Percentiles rank a stretch among this genome's conserved stretches.
These are phyloP conservation scores for Psylliodes chrysocephalus DNA, from an alignment of 2,888 invertebrate species.

Conservation along the genomic window DNA sequence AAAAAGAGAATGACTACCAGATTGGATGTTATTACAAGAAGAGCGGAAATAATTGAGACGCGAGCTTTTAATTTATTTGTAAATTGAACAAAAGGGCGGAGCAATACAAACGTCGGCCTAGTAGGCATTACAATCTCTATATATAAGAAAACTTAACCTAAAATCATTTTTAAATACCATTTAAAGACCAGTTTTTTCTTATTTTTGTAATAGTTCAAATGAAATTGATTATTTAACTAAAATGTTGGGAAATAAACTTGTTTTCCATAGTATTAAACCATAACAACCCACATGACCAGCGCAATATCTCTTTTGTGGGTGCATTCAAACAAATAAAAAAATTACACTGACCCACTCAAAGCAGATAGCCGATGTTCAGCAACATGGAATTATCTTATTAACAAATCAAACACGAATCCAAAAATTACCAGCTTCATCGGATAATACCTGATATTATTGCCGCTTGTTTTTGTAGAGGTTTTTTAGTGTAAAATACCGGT, in stretches of 20 bases:
- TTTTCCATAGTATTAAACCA: not conserved
- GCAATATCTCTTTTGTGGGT: not conserved
- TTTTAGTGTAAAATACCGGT: not conserved
- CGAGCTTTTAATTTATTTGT: no score
- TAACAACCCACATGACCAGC: not conserved
- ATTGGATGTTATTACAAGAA: not conserved
- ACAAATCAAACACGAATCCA: not conserved
- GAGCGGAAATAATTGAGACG: no score
- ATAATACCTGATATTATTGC: not conserved
- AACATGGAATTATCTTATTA: not conserved
- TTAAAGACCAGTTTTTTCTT: no score
- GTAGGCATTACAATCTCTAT: no score
- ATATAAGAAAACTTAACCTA: no score
- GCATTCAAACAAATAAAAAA: not conserved
- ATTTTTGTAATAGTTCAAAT: no score
- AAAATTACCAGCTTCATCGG: not conserved
- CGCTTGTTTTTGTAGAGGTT: not conserved
- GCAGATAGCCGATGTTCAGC: not conserved
- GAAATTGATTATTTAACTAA: no score
- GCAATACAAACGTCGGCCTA: no score
- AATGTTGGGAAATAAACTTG: not conserved
- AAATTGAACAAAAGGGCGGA: no score
- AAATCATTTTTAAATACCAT: no score
- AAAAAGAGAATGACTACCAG: not conserved
- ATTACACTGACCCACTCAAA: not conserved